Percentiles rank a stretch among this genome's conserved stretches.
phyloP scores from a whole-genome alignment of 2,797 vertebrate species.

The Mallotus villosus region DNA sequence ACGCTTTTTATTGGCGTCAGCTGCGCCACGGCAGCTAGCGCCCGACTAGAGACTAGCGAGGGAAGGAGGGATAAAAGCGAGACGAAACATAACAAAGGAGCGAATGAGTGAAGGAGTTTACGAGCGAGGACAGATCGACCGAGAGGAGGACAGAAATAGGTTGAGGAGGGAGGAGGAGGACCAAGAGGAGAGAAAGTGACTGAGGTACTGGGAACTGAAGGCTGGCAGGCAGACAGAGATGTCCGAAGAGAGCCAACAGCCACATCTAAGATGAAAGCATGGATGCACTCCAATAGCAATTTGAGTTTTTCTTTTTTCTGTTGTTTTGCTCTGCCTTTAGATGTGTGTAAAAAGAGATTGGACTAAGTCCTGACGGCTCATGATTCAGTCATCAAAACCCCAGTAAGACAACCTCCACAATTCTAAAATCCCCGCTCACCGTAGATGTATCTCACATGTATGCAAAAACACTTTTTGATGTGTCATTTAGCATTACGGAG shows the following conservation, averaged over 20 bases:
- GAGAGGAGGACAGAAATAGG: background rate
- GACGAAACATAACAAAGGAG: slow-evolving; percentile 7
- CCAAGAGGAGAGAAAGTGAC: slow-evolving; percentile 8
- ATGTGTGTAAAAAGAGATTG: slow-evolving; percentile 28
- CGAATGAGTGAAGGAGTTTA: background rate
- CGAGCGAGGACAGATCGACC: slow-evolving; percentile 1
- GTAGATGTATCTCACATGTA: slow-evolving; percentile 11
- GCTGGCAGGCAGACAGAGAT: slow-evolving; percentile 7
- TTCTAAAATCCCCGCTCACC: slow-evolving; percentile 19
- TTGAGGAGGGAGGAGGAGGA: slow-evolving; percentile 1
- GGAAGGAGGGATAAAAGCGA: slow-evolving; percentile 29
- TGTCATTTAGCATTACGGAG: slow-evolving; percentile 37
- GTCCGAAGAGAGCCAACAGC: slow-evolving; percentile 5
- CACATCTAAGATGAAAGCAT: slow-evolving; percentile 2
- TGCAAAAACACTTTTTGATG: slow-evolving; percentile 27
- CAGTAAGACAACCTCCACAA: slow-evolving; percentile 26
- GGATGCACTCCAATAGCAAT: slow-evolving; percentile 15
- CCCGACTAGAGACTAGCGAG: slow-evolving; percentile 45
- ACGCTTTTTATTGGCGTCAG: slow-evolving; percentile 72
- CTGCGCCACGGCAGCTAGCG: slow-evolving; percentile 48
- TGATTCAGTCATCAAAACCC: slow-evolving; percentile 32
- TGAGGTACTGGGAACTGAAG: slow-evolving; percentile 6
- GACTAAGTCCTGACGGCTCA: slow-evolving; percentile 33
- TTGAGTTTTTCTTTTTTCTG: slow-evolving; percentile 5
- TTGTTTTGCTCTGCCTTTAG: slow-evolving; percentile 30